Evolutionary conservation across 2,113 vertebrate genomes (phyloP).

Genomic region (Halcyon malimbica): DNA sequence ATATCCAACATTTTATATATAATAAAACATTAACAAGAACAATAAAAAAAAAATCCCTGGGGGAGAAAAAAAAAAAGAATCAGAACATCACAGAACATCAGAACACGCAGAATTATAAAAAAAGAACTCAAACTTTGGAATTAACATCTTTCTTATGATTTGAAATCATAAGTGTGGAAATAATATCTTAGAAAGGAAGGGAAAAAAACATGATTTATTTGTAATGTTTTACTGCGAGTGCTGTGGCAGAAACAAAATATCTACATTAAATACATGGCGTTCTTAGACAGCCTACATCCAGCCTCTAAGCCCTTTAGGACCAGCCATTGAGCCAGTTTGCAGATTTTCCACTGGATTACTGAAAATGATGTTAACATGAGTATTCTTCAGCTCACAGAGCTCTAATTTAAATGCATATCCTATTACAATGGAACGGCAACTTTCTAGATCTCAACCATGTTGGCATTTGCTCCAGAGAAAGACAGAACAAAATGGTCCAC

Average conservation of each 20-base stretch:
- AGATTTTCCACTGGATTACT: slow-evolving; percentile 42
- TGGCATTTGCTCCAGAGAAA: slow-evolving; percentile 55
- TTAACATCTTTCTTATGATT: neutral
- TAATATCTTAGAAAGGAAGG: slow-evolving; percentile 1
- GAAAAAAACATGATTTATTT: slow-evolving; percentile 50
- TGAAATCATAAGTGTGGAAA: slow-evolving; percentile 30
- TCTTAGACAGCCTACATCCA: neutral
- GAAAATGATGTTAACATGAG: neutral
- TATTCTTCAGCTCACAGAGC: neutral
- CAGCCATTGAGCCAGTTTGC: neutral
- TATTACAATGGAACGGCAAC: slow-evolving; percentile 46
- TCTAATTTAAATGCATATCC: slow-evolving; percentile 63
- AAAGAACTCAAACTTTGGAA: slow-evolving; percentile 26
- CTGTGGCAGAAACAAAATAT: slow-evolving; percentile 16
- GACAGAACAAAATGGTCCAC: slow-evolving; percentile 49
- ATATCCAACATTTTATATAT: neutral
- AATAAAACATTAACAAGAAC: neutral
- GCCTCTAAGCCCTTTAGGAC: neutral
- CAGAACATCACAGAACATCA: too few relatives aligned
- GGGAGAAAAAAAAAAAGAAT: neutral
- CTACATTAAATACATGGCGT: neutral
- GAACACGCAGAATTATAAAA: neutral
- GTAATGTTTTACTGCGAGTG: neutral
- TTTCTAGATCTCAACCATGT: slow-evolving; percentile 49
- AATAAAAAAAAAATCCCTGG: neutral